phyloP scores from a whole-genome alignment of 2,113 vertebrate genomes.

The Microtus pennsylvanicus region DNA sequence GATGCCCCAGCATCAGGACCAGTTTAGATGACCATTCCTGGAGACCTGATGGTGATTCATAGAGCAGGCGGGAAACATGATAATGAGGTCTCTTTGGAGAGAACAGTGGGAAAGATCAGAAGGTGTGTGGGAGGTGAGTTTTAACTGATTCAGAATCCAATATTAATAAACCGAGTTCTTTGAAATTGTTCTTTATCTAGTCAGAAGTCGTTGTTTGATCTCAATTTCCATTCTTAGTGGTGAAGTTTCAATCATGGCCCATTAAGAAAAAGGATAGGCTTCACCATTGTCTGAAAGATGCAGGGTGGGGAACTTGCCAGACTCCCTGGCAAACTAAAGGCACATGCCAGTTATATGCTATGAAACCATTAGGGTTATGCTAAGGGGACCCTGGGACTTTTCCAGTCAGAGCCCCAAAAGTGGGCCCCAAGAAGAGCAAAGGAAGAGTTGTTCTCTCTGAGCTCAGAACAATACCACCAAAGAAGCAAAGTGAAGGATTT shows the following conservation, averaged over 20 bases:
- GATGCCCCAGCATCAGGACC: constrained; percentile 3
- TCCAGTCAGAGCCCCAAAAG: constrained; percentile 82
- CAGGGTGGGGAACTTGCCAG: constrained; percentile 35
- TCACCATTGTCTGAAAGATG: neutral
- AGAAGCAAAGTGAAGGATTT: constrained; percentile 92
- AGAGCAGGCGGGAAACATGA: neutral
- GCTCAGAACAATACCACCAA: constrained; percentile 93
- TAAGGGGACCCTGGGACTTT: constrained; percentile 77
- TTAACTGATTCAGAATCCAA: constrained; percentile 73
- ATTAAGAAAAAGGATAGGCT: neutral
- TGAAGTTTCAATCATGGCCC: neutral
- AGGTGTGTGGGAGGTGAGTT: constrained; percentile 39
- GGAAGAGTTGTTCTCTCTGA: constrained; percentile 89
- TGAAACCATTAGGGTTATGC: constrained; percentile 81
- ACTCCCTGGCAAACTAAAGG: constrained; percentile 56
- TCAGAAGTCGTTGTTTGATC: constrained; percentile 11
- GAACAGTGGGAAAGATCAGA: constrained; percentile 21
- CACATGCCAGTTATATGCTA: constrained; percentile 82
- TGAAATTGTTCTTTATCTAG: neutral
- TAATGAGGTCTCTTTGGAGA: constrained; percentile 52
- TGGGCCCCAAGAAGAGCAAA: constrained; percentile 92
- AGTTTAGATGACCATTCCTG: constrained; percentile 38
- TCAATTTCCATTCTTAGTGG: neutral
- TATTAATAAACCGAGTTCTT: constrained; percentile 65
- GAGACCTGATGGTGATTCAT: neutral